Evolutionary conservation across 2,113 vertebrate genomes (phyloP), one percentile per base, ranked within the genome.

Genomic region (Gadus chalcogrammus): DNA sequence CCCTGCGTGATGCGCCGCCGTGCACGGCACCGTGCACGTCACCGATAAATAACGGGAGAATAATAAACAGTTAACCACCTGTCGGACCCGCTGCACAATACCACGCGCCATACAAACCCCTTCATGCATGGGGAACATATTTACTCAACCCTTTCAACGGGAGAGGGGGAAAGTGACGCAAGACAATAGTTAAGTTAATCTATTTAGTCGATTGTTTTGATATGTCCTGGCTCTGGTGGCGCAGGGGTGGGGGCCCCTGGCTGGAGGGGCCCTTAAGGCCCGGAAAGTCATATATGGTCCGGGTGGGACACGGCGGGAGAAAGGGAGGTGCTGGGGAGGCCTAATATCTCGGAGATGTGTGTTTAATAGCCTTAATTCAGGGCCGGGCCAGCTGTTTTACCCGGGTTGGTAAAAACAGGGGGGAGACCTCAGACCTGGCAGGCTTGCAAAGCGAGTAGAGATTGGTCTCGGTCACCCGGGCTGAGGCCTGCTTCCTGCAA

Each of bases 61-160:
- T 91, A 93, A 94, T 94, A 96, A 95, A 95, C 93, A 97, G 95
- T 95, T 94, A 96, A 97, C 95, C 96, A 98, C 95, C 96, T 97
- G 96, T 97, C 95, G 95, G 92, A 89, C 91, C 91, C 87, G 88
- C 85, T 73, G 89, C 90, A 95, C 94, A 95, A 98, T 94, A 91
- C 90, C 79, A 22, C 87, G 85, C 88, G 82, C 78, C 90, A 91
- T 94, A 94, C 87, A 93, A 94, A 94, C 92, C 88, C 92, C 91
- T 94, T 95, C 95, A 96, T 95, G 95, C 95, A 95, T 95, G 94
- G 91, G 93, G 94, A 96, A 96, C 95, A 96, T 96, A 98, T 96
- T 96, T 96, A 96, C 95, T 95, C 95, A 95, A 92, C 93, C 89
- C 88, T 94, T 95, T 97, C 94, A 95, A 94, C 95, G 95, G 96